Conservation (phyloP, 2,113 vertebrate species). For the rabbit (Oryctolagus cuniculus) region mOryCun1.1 NC_091440.1:60753501-60754000, state of each 20-base stretch:
- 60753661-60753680: no score
- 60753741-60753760: background rate
- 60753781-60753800: background rate
- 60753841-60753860: background rate
- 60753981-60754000: background rate
- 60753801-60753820: slow-evolving; percentile 19
- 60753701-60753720: no score
- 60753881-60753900: background rate
- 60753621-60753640: no score
- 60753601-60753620: no score
- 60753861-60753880: background rate
- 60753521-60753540: background rate
- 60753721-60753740: background rate
- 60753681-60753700: no score
- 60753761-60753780: slow-evolving; percentile 37
- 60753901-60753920: background rate
- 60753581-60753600: no score
- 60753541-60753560: background rate
- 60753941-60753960: background rate
- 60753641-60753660: no score
- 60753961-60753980: background rate
- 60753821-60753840: background rate
- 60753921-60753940: background rate
- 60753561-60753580: no score
- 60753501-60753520: background rate